Evolutionary conservation across 1,140 invertebrate species (phyloP).

Genomic region (Atopsyche davidsoni): DNA sequence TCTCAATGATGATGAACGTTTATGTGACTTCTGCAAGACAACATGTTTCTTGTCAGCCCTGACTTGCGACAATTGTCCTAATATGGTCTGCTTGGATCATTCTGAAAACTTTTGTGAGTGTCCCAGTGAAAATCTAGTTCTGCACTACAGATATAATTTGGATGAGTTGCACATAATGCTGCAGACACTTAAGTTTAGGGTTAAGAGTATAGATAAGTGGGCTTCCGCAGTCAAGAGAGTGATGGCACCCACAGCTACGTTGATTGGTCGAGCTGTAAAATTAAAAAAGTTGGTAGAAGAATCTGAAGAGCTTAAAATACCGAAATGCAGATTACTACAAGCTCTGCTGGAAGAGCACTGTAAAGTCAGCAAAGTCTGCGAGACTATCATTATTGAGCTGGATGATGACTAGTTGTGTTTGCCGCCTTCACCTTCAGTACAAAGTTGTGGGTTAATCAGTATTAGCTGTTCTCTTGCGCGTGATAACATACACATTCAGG

Average conservation of each 20-base stretch:
- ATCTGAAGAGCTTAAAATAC: slow-evolving; percentile 46
- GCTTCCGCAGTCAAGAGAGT: slow-evolving; percentile 76
- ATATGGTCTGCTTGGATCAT: slow-evolving; percentile 85
- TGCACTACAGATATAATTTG: slow-evolving; percentile 86
- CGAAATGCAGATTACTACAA: slow-evolving; percentile 43
- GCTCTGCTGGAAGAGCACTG: slow-evolving; percentile 41
- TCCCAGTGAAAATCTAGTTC: slow-evolving; percentile 67
- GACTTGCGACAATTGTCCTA: slow-evolving; percentile 74
- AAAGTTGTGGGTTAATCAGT: slow-evolving; percentile 24
- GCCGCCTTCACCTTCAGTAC: slow-evolving; percentile 23
- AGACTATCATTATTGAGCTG: slow-evolving; percentile 41
- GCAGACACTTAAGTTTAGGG: slow-evolving; percentile 80
- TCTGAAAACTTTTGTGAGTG: slow-evolving; percentile 80
- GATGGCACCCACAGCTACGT: slow-evolving; percentile 67
- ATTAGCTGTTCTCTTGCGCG: slow-evolving; percentile 19
- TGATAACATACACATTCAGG: slow-evolving; percentile 2
- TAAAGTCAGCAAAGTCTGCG: slow-evolving; percentile 39
- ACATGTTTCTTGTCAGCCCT: slow-evolving; percentile 96
- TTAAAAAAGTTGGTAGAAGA: slow-evolving; percentile 48
- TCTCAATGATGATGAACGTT: slow-evolving; percentile 89
- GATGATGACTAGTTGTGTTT: slow-evolving; percentile 28
- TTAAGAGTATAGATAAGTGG: slow-evolving; percentile 91
- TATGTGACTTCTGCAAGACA: slow-evolving; percentile 94
- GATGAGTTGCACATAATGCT: slow-evolving; percentile 90
- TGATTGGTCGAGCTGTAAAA: slow-evolving; percentile 59